These are phyloP conservation scores for Nansenia antarctica DNA, from an alignment of 2,113 vertebrate genomes.

Conservation along the genomic window DNA sequence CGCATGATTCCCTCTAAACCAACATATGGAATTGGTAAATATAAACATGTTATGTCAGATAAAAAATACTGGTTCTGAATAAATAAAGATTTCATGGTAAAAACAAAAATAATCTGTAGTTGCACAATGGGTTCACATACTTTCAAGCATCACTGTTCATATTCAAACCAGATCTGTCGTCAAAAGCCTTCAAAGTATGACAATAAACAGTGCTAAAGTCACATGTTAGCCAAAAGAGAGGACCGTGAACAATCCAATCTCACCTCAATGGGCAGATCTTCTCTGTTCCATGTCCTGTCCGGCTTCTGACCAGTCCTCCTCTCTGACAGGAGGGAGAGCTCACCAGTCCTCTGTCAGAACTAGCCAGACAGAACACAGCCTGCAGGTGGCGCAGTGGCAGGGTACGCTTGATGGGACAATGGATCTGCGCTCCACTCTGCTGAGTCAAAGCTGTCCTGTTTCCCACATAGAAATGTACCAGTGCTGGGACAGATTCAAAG, in stretches of 20 bases:
- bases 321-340: slow-evolving; percentile 68
- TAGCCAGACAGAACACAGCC: slow-evolving; percentile 78
- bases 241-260: slow-evolving; percentile 9
- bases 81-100: no score
- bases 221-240: not conserved
- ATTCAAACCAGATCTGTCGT: not conserved
- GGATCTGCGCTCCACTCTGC: slow-evolving; percentile 83
- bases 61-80: no score
- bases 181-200: no score
- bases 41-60: no score
- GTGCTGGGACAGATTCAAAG: slow-evolving; percentile 85
- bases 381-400: slow-evolving; percentile 88
- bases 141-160: no score
- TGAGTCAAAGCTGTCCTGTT: slow-evolving; percentile 80
- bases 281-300: slow-evolving; percentile 76
- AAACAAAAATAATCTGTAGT: no score
- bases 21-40: no score
- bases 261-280: slow-evolving; percentile 77
- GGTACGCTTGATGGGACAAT: slow-evolving; percentile 88
- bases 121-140: no score
- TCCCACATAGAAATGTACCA: slow-evolving; percentile 87
- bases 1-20: no score
- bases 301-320: slow-evolving; percentile 75
- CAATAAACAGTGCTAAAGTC: no score
- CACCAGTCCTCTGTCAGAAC: slow-evolving; percentile 59